A percentile compares a stretch with the other conserved stretches of the same genome.
phyloP scores from a whole-genome alignment of 2,113 vertebrate species.

The Salvator merianae region DNA sequence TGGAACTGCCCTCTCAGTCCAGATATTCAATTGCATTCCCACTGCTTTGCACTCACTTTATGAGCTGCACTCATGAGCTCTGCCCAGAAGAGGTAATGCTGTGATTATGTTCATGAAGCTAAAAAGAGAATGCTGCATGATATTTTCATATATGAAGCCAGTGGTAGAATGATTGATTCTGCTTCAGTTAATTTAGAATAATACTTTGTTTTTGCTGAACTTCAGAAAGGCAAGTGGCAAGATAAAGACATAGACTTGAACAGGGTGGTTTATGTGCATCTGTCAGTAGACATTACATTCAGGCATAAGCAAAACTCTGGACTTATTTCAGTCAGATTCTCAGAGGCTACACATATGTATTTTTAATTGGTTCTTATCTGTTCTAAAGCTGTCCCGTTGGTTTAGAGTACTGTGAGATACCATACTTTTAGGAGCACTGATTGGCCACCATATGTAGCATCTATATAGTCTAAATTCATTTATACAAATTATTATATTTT shows the following conservation, averaged over 20 bases:
- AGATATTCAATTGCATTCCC: constrained; percentile 98
- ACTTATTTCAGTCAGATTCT: not conserved
- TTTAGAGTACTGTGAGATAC: too few relatives aligned
- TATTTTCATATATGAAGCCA: not conserved
- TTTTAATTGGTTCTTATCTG: not conserved
- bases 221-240: not conserved
- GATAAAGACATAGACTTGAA: not conserved
- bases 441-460: too few relatives aligned
- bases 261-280: not conserved
- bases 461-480: too few relatives aligned
- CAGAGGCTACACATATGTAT: not conserved
- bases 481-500: not conserved
- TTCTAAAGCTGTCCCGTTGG: not conserved
- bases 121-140: not conserved
- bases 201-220: not conserved
- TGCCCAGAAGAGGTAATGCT: constrained; percentile 95
- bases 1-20: constrained; percentile 97
- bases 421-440: too few relatives aligned
- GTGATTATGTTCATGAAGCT: not conserved
- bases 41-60: constrained; percentile 97
- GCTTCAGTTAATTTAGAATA: not conserved
- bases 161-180: not conserved
- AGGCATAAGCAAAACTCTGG: not conserved
- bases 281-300: not conserved
- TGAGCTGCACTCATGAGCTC: constrained; percentile 97